Evolutionary conservation across 2,888 invertebrate genomes (phyloP).

Genomic region (Phanerotoma sp.): DNA sequence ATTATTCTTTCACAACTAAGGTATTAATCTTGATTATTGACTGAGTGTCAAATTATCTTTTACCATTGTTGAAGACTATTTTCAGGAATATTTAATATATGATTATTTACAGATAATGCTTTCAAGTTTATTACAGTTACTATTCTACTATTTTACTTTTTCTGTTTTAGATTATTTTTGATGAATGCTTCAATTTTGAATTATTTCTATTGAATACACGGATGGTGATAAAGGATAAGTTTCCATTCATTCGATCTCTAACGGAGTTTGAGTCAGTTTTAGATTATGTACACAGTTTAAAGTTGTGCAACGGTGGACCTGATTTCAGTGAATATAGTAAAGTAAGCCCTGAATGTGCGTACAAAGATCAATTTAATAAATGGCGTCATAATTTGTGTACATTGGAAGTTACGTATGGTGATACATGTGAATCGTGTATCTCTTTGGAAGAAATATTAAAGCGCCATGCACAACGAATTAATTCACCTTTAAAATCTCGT

Average conservation of each 20-base stretch:
- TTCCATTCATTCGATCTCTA: slow-evolving; percentile 27
- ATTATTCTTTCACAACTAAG: too few species aligned
- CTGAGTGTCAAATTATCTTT: too few species aligned
- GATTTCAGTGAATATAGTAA: slow-evolving; percentile 32
- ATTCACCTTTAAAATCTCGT: slow-evolving; percentile 27
- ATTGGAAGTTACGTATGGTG: slow-evolving; percentile 31
- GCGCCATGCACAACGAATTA: slow-evolving; percentile 32
- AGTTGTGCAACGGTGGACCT: slow-evolving; percentile 39
- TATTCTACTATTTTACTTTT: background rate
- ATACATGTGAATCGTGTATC: slow-evolving; percentile 35
- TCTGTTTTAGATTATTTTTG: slow-evolving; percentile 36
- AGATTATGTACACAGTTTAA: slow-evolving; percentile 33
- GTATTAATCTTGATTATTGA: too few species aligned
- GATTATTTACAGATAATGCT: background rate
- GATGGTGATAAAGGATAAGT: slow-evolving; percentile 34
- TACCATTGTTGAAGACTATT: too few species aligned
- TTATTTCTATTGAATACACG: slow-evolving; percentile 34
- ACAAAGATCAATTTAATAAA: slow-evolving; percentile 36
- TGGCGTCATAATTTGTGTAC: slow-evolving; percentile 41
- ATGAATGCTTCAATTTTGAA: slow-evolving; percentile 36
- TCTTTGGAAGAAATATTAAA: slow-evolving; percentile 36
- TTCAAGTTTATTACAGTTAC: background rate
- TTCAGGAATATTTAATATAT: too few species aligned
- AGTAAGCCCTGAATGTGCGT: slow-evolving; percentile 39
- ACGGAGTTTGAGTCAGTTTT: slow-evolving; percentile 35